Percentiles rank a stretch among this genome's conserved stretches.
These are phyloP conservation scores for Pelobates fuscus DNA, from an alignment of 2,113 vertebrate species.

Conservation along the genomic window DNA sequence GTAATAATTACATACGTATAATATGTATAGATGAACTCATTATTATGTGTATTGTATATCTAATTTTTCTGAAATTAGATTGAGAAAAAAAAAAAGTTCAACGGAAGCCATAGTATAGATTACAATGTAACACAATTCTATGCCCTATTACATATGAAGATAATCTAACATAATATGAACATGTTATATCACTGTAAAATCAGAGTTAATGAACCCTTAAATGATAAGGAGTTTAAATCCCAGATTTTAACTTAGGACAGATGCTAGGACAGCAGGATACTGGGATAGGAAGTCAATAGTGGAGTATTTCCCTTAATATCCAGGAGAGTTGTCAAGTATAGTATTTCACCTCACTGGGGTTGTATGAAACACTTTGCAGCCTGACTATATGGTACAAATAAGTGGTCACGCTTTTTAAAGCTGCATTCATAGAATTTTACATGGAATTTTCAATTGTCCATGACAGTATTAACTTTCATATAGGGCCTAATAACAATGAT, in stretches of 20 bases:
- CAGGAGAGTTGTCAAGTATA: neutral
- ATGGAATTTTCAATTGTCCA: neutral
- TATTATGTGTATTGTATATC: too few species aligned
- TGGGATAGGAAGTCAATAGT: neutral
- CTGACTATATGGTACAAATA: neutral
- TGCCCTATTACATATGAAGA: too few species aligned
- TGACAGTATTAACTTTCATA: conserved; percentile 6
- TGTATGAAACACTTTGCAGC: neutral
- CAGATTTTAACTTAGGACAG: neutral
- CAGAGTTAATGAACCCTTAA: neutral
- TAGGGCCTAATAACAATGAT: conserved; percentile 17
- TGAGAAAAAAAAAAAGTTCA: too few species aligned
- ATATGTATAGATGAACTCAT: too few species aligned
- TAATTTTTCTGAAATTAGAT: too few species aligned
- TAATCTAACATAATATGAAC: too few species aligned
- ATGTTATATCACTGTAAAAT: too few species aligned
- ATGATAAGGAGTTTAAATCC: neutral
- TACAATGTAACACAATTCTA: too few species aligned
- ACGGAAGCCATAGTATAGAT: too few species aligned
- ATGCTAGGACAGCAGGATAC: neutral
- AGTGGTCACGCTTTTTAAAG: neutral
- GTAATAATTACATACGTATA: too few species aligned
- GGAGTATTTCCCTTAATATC: neutral
- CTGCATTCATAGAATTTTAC: neutral
- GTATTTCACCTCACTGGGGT: neutral